These are phyloP conservation scores for Auanema freiburgensis DNA, from an alignment of 2,888 invertebrate species.

Conservation along the genomic window DNA sequence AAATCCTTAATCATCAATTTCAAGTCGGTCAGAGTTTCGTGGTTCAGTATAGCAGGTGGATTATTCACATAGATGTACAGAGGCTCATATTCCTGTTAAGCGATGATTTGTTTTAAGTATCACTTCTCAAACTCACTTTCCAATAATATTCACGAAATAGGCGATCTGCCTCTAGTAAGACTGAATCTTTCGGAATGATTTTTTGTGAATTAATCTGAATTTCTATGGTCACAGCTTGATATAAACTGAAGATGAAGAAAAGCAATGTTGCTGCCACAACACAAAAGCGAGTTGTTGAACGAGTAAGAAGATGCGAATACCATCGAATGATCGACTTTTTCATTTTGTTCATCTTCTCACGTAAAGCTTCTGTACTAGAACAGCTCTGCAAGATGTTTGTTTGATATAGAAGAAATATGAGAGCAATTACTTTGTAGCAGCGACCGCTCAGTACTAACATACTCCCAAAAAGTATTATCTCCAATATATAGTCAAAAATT, in stretches of 20 bases:
- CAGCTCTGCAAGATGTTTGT: background rate
- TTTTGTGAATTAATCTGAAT: constrained; percentile 27
- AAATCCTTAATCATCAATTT: constrained; percentile 28
- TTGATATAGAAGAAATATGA: no score
- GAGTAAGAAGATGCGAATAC: constrained; percentile 17
- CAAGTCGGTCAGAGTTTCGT: constrained; percentile 7
- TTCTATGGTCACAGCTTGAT: constrained; percentile 21
- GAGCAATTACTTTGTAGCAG: constrained; percentile 15
- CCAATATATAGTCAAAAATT: constrained; percentile 29
- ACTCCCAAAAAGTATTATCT: constrained; percentile 29
- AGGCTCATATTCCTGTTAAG: constrained; percentile 29
- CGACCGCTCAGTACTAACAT: constrained; percentile 23
- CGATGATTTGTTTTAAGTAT: no score
- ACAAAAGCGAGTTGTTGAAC: constrained; percentile 4
- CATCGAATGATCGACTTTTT: background rate
- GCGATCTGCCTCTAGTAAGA: constrained; percentile 20
- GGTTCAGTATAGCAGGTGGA: constrained; percentile 19
- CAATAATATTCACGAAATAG: constrained; percentile 26
- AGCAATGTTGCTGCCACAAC: constrained; percentile 10
- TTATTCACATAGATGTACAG: constrained; percentile 27
- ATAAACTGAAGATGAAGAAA: constrained; percentile 21
- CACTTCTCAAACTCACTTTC: constrained; percentile 21
- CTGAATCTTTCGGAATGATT: constrained; percentile 30
- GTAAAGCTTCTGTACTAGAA: background rate
- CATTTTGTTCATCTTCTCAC: constrained; percentile 9